Evolutionary conservation across 2,888 invertebrate genomes (phyloP), one percentile per base, ranked within the genome.

Genomic region (Chrysolina oricalcia): DNA sequence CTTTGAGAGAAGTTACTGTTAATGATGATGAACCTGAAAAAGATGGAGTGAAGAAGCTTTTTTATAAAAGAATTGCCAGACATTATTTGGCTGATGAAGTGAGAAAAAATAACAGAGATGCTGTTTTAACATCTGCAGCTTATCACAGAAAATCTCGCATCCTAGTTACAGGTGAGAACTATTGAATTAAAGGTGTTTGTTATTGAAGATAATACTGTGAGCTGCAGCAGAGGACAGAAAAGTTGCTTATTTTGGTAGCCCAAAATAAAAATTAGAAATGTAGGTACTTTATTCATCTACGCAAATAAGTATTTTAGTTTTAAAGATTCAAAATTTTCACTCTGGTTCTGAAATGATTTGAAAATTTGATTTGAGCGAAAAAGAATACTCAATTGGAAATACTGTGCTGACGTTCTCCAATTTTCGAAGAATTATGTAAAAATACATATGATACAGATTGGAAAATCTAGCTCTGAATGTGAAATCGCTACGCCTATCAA

Each of bases 101-200:
- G 0, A 90, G 92, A 23, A 93, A 93, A 85, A 90, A 92, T 15
- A 88, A 92, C 80, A 90, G 89, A 62, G 91, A 92, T 78, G 93
- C 93, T 0, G 88, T 90, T 70, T 88, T 99, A 0, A 95, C 97
- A 0, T 92, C 97, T 0, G 94, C 95, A 0, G 93, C 95, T 63
- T 99, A 96, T 88, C 96, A 98, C 87, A 92, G 92, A 80, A 90
- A 91, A 1, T 93, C 93, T 0, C 94, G 93, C 86, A 92, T 99
- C 80, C 89, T 99, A 71, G 95, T 98, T 0, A 94, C 95, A 46
- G 92, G 92, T 92, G 80, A 72, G 53, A 40, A 41, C 66, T 69
- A 41, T 8, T 35, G 35, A 35, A 35, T 35, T 35, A 8, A 35
- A 35, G 4, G 8, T 35, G 35, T 35, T 35, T 35, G 8, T 35